Percentiles rank a stretch among this genome's conserved stretches.
These are phyloP conservation scores for Aeoliscus strigatus DNA, from an alignment of 2,797 vertebrate species.

Conservation along the genomic window DNA sequence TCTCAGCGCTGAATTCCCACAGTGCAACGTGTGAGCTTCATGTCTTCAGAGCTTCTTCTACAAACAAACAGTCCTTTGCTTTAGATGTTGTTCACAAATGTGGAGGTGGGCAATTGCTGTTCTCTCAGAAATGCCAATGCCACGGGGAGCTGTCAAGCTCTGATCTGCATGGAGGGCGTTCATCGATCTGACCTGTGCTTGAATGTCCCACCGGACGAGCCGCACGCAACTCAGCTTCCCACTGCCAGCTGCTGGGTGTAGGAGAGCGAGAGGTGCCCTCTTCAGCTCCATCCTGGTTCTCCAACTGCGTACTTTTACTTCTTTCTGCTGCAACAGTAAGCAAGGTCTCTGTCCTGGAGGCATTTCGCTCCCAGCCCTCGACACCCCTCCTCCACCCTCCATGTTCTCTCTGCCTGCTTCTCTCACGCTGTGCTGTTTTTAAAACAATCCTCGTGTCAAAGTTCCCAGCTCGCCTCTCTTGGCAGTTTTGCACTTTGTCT, in stretches of 20 bases:
- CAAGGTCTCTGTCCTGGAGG: slow-evolving; percentile 63
- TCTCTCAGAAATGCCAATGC: slow-evolving; percentile 66
- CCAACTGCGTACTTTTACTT: slow-evolving; percentile 27
- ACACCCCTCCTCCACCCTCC: slow-evolving; percentile 21
- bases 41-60: slow-evolving; percentile 37
- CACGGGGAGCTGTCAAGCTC: slow-evolving; percentile 65
- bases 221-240: slow-evolving; percentile 53
- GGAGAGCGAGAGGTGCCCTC: slow-evolving; percentile 54
- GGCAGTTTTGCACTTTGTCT: slow-evolving; percentile 57
- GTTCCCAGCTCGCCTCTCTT: slow-evolving; percentile 44
- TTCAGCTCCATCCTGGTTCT: slow-evolving; percentile 34
- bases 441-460: slow-evolving; percentile 53
- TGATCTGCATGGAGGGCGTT: slow-evolving; percentile 58
- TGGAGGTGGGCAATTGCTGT: slow-evolving; percentile 64
- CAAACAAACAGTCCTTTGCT: slow-evolving; percentile 37
- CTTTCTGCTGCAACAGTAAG: slow-evolving; percentile 50
- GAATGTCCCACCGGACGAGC: slow-evolving; percentile 47
- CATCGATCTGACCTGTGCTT: slow-evolving; percentile 63
- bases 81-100: slow-evolving; percentile 61
- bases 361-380: slow-evolving; percentile 48
- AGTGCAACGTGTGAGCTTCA: slow-evolving; percentile 40
- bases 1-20: no score
- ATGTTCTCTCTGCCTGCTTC: slow-evolving; percentile 30
- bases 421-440: slow-evolving; percentile 51
- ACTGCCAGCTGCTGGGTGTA: slow-evolving; percentile 52